phyloP scores from a whole-genome alignment of 2,797 vertebrate species.

The Staurois parvus region DNA sequence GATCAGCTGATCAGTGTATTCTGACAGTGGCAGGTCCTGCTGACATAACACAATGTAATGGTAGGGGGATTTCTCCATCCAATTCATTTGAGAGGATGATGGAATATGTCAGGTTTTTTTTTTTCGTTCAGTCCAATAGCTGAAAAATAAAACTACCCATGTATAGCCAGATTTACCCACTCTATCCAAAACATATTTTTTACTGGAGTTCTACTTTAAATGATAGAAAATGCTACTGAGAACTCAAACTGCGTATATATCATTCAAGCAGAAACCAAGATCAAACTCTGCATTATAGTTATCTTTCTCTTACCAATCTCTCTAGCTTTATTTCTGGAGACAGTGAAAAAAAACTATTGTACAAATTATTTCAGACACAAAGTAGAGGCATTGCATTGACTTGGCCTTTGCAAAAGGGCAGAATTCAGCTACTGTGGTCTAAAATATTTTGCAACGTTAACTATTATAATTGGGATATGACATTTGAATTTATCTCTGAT shows the following conservation, averaged over 20 bases:
- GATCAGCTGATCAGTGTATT: too few species aligned
- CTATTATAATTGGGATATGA: not conserved
- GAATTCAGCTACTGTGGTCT: not conserved
- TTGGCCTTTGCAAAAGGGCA: not conserved
- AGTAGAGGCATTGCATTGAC: not conserved
- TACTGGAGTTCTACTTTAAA: too few species aligned
- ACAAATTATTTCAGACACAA: not conserved
- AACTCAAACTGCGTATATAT: not conserved
- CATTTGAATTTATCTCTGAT: not conserved
- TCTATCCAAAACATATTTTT: too few species aligned
- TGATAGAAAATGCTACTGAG: too few species aligned
- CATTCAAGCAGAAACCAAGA: not conserved
- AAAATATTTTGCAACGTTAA: not conserved
- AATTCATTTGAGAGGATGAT: too few species aligned
- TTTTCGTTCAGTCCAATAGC: too few species aligned
- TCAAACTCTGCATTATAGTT: not conserved
- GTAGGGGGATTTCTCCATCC: too few species aligned
- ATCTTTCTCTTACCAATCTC: not conserved
- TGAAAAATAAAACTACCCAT: too few species aligned
- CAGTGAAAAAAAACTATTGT: not conserved
- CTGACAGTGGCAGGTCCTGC: too few species aligned
- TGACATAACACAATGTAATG: too few species aligned
- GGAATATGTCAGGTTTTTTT: too few species aligned
- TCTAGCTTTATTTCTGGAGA: not conserved
- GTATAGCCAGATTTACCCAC: too few species aligned